Evolutionary conservation across 1,140 invertebrate species (phyloP), one percentile per base, ranked within the genome.

Genomic region (Uloborus diversus): DNA sequence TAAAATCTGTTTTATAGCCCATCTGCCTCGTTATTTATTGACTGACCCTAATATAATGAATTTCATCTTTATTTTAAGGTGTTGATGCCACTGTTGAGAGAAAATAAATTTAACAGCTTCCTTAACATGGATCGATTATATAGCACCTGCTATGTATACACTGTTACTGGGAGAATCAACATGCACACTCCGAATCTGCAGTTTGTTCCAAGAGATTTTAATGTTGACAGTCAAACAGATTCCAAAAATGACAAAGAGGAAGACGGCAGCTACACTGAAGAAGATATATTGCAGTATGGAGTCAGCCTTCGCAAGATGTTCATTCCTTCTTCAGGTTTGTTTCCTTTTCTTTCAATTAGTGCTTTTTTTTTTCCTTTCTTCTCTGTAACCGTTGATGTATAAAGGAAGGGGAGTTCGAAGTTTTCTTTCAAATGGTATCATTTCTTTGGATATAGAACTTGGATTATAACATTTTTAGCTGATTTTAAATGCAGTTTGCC

Each of bases 171-270:
- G 13, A 89, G 97, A 82, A 92, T 99, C 64, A 91, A 92, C 28
- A 96, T 99, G 93, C 89, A 92, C 32, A 94, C 97, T 85, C 97
- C 97, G 11, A 98, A 96, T 88, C 86, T 99, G 17, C 97, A 99
- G 87, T 94, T 92, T 86, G 91, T 98, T 32, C 94, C 96, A 0
- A 92, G 93, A 84, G 93, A 96, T 85, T 98, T 98, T 87, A 86
- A 89, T 11, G 85, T 90, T 32, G 80, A 73, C 9, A 37, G 20
- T 68, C n/a, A 17, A 9, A 64, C 23, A 49, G 20, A 71, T 33
- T 76, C 61, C 47, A 47, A 28, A 11, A 23, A 17, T n/a, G 1
- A 69, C 37, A 13, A 42, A 4, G 66, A 84, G 57, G 28, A 30
- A 11, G 30, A 61, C 1, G 13, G 49, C 42, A 14, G 59, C 20